Evolutionary conservation across 1,140 invertebrate species (phyloP).

Genomic region (Dinoponera quadriceps): DNA sequence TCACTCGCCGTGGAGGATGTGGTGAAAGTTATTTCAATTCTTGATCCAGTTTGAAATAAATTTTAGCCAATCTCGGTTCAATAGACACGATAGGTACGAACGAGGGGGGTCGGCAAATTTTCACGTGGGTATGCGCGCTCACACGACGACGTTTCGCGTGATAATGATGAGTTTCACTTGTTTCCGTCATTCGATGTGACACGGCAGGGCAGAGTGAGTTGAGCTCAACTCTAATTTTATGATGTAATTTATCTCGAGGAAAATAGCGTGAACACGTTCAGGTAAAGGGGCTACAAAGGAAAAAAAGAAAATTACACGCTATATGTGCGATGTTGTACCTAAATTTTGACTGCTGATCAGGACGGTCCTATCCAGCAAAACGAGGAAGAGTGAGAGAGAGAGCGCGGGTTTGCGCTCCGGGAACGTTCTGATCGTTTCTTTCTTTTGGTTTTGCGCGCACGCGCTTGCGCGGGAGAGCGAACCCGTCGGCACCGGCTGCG

Average conservation of each 20-base stretch:
- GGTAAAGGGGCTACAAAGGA: not conserved
- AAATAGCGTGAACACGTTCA: slow-evolving; percentile 17
- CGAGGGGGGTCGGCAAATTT: slow-evolving; percentile 41
- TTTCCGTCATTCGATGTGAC: slow-evolving; percentile 64
- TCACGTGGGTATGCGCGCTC: not conserved
- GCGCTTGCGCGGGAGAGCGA: not conserved
- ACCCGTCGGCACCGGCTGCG: not conserved
- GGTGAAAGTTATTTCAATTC: slow-evolving; percentile 85
- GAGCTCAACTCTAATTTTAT: slow-evolving; percentile 64
- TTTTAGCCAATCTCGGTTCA: slow-evolving; percentile 79
- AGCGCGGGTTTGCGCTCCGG: not conserved
- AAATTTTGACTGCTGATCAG: slow-evolving; percentile 61
- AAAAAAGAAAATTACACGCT: slow-evolving; percentile 9
- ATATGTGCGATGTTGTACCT: slow-evolving; percentile 65
- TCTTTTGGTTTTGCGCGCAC: not conserved
- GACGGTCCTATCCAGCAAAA: slow-evolving; percentile 42
- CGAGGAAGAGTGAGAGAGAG: not conserved
- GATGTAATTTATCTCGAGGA: slow-evolving; percentile 53
- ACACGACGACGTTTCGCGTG: not conserved
- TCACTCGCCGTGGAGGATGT: slow-evolving; percentile 59
- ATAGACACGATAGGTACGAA: not conserved
- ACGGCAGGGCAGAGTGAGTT: slow-evolving; percentile 69
- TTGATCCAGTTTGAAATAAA: slow-evolving; percentile 85
- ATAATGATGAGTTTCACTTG: slow-evolving; percentile 58
- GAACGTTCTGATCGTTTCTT: too few relatives aligned